Base-by-base conservation (phyloP, 2,888 invertebrate species). In the Drosophila flavopinicola region DNA sequence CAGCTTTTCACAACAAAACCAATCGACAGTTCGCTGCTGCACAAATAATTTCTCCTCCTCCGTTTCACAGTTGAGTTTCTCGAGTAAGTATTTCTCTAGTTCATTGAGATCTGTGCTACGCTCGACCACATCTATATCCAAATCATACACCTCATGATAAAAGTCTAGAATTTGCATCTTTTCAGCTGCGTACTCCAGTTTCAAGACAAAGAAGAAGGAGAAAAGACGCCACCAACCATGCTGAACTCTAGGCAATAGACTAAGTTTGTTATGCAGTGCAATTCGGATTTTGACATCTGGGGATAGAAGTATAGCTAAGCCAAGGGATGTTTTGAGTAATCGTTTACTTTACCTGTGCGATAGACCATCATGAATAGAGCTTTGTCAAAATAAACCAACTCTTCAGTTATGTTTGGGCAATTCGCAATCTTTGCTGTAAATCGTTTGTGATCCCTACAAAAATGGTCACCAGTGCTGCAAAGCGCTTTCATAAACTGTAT, bases 401-500 rank as follows among this genome's bases (percentile, higher is more conserved):
- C 67, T 5, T 67, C 67, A 2, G 24, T 17, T 7, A 67, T 51
- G 30, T 67, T 67, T 4, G 10, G 32, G 25, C 67, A 67, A 23
- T 6, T 60, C 6, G 32, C 32, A 6, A 67, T 67, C 41, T 67
- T 67, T 1, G 35, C 9, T 1, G 68, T 15, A 6, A 67, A 67
- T 2, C 67, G 60, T 10, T 67, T 67, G 24, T 67, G 39, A 60
- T 67, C 67, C 13, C 58, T 49, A 11, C 33, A 45, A 15, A 67
- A 67, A 6, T 85, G 35, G 45, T 85, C 87, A 35, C 29, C 39
- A 15, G 20, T 39, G 17, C 39, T 39, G 49, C 79, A 83, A 2
- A 88, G 51, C 0, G 78, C 66, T 39, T 85, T 85, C 15, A 88
- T 52, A n/a, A 87, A 76, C 9, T 58, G 72, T 13, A 85, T 61